phyloP scores from a whole-genome alignment of 2,888 invertebrate species.

The Rhamphomyia laevipes region DNA sequence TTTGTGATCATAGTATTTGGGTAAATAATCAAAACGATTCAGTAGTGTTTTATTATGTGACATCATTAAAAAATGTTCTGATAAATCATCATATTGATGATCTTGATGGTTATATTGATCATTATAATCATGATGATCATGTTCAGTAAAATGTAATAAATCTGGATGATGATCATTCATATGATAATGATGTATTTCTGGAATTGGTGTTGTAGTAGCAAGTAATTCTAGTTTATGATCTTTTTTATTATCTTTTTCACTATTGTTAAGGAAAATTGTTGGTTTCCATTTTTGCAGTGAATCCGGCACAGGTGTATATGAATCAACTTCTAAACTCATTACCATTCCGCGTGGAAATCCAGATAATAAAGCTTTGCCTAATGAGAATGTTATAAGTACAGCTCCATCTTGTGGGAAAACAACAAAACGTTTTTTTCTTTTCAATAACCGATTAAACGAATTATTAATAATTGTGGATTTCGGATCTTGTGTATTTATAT shows the following conservation, averaged over 20 bases:
- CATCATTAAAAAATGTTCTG: too few relatives aligned
- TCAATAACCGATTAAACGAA: conserved; percentile 8
- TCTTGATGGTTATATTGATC: not conserved
- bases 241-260: not conserved
- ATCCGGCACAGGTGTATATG: conserved; percentile 25
- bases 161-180: too few relatives aligned
- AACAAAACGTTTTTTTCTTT: conserved; percentile 20
- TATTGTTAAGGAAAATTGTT: conserved; percentile 11
- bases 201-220: too few relatives aligned
- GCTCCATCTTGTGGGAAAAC: conserved; percentile 22
- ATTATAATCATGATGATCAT: not conserved
- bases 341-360: conserved; percentile 22
- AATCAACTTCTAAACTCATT: conserved; percentile 24
- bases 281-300: conserved; percentile 24
- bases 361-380: conserved; percentile 22
- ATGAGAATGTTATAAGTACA: conserved; percentile 20
- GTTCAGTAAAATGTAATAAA: too few relatives aligned
- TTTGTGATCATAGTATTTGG: too few relatives aligned
- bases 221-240: not conserved
- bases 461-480: not conserved
- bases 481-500: not conserved
- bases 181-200: too few relatives aligned
- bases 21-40: too few relatives aligned
- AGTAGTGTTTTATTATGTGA: too few relatives aligned
- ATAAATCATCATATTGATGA: too few relatives aligned